phyloP scores from a whole-genome alignment of 2,797 vertebrate species.

The Sebastes paucispinis region DNA sequence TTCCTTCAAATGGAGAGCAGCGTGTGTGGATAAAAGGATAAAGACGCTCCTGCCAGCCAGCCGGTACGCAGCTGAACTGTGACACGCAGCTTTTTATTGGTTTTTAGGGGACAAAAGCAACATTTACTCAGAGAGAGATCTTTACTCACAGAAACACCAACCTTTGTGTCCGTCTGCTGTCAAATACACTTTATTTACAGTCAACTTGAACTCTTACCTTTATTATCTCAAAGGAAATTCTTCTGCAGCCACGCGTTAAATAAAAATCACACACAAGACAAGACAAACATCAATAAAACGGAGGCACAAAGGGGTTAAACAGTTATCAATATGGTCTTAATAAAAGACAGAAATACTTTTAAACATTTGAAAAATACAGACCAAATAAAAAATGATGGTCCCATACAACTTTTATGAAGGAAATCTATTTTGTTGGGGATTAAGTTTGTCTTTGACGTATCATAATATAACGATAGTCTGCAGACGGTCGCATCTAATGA shows the following conservation, averaged over 20 bases:
- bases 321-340: not conserved
- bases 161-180: no score
- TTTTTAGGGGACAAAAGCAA: slow-evolving; percentile 10
- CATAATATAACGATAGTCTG: no score
- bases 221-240: not conserved
- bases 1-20: slow-evolving; percentile 33
- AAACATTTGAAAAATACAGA: no score
- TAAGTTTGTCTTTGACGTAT: no score
- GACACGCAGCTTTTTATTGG: not conserved
- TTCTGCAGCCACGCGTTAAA: not conserved
- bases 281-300: not conserved
- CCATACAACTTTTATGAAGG: no score
- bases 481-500: no score
- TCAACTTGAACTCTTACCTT: no score
- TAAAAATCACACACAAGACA: not conserved
- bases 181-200: no score
- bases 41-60: slow-evolving; percentile 9
- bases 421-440: no score
- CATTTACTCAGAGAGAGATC: not conserved
- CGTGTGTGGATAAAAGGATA: slow-evolving; percentile 37
- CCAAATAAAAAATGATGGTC: no score
- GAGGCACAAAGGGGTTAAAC: not conserved
- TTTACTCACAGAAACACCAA: not conserved
- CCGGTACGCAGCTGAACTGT: slow-evolving; percentile 15
- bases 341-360: not conserved